Conservation (phyloP, 2,888 invertebrate genomes). For the Opisthograptis luteolata region DNA sequence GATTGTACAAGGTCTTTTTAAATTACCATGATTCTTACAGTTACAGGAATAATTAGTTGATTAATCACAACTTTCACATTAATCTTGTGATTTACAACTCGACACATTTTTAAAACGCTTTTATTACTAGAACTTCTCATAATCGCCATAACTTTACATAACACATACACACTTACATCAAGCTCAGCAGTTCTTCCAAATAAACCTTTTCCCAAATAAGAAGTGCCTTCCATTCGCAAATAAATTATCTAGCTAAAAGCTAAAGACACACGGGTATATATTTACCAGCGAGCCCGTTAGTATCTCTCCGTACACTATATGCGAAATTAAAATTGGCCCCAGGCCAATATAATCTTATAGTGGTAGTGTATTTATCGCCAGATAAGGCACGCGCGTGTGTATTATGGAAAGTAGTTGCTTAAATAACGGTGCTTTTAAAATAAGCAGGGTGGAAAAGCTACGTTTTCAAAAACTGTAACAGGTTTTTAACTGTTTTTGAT, state of each 20-base stretch:
- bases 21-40: too few species aligned
- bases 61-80: too few species aligned
- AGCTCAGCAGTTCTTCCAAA: too few species aligned
- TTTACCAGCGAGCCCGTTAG: conserved; percentile 33
- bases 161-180: too few species aligned
- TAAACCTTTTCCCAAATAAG: conserved; percentile 25
- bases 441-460: neutral
- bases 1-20: too few species aligned
- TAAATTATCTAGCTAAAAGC: conserved; percentile 23
- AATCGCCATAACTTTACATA: too few species aligned
- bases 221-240: conserved; percentile 14
- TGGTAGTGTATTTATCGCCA: conserved; percentile 61
- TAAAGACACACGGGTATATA: conserved; percentile 24
- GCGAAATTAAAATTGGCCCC: conserved; percentile 74
- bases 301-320: conserved; percentile 65
- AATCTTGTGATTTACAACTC: too few species aligned
- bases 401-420: conserved; percentile 29
- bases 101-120: too few species aligned
- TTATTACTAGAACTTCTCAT: too few species aligned
- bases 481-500: too few species aligned
- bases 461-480: neutral
- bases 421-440: conserved; percentile 8
- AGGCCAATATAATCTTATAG: conserved; percentile 71
- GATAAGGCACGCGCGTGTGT: conserved; percentile 25
- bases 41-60: too few species aligned